Percentiles rank a stretch among this genome's conserved stretches.
phyloP scores from a whole-genome alignment of 1,140 invertebrate genomes.

The Meloidogyne floridensis region DNA sequence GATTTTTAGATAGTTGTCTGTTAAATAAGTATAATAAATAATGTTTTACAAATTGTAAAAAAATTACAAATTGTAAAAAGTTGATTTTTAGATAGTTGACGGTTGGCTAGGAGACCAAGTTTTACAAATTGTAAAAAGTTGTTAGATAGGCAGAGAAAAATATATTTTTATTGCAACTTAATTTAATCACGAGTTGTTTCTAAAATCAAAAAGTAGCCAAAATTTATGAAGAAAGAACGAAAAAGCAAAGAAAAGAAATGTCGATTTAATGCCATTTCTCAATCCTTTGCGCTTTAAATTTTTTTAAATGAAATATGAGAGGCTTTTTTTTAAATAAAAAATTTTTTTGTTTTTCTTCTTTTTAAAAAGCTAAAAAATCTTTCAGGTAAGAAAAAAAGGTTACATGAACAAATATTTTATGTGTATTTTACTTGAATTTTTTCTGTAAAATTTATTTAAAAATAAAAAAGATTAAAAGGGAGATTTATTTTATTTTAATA shows the following conservation, averaged over 20 bases:
- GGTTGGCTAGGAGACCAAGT: too few species aligned
- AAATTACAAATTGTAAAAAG: too few species aligned
- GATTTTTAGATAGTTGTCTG: too few species aligned
- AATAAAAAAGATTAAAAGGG: background rate
- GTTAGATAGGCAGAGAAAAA: too few species aligned
- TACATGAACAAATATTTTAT: conserved; percentile 5
- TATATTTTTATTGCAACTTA: too few species aligned
- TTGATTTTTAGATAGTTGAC: too few species aligned
- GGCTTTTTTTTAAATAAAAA: background rate
- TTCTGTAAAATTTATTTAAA: background rate
- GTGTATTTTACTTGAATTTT: background rate
- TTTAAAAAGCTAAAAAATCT: background rate
- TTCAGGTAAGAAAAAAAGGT: background rate
- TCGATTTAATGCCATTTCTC: background rate
- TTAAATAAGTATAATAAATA: too few species aligned
- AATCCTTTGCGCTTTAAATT: background rate
- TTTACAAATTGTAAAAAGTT: too few species aligned
- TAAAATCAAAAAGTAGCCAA: background rate
- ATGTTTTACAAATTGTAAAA: too few species aligned
- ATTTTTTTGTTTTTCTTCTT: background rate
- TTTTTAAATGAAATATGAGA: background rate
- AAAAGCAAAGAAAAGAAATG: background rate
- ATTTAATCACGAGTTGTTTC: too few species aligned
- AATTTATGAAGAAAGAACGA: background rate
- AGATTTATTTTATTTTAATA: too few species aligned